Evolutionary conservation across 1,140 invertebrate species (phyloP), one percentile per base, ranked within the genome.

Genomic region (Microplitis mediator): DNA sequence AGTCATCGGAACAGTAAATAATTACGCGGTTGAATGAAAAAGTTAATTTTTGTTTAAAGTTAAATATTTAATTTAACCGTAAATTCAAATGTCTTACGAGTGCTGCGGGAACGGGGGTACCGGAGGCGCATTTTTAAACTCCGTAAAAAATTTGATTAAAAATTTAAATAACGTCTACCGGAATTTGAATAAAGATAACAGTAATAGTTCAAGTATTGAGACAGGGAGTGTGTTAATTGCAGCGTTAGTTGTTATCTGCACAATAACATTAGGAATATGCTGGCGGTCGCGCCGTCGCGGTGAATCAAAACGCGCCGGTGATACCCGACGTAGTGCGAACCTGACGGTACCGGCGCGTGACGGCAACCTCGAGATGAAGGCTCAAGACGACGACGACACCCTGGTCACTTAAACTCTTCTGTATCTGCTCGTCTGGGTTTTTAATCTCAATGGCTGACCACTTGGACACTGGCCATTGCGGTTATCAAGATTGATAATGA

Each of bases 31-130:
- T 5, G 39, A 9, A 23, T 23, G 23, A 23, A 23, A 23, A 23
- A 23, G 23, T 23, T 1, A 23, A 23, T 23, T 23, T 23, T 2
- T 23, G 23, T 23, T 23, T 23, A 23, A 23, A 1, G 23, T 23
- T 23, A 23, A 16, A 23, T 56, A 23, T 13, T 13, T 56, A 56
- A 56, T 13, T 56, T 14, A 56, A 56, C 3, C 23, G 23, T 13
- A 16, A 14, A 56, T 56, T 23, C 9, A 35, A 73, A 83, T 83
- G 82, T 82, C 82, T 68, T 82, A 78, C 74, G 82, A 83, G 6
- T 84, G 82, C 31, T 83, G 82, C 63, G 80, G 81, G 51, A 73
- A 78, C 72, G 77, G 77, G 61, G 71, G 62, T 13, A 69, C 72
- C 69, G 81, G 82, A 65, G 75, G 78, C n/a, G 74, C 80, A 58